Conservation (phyloP, 2,888 invertebrate genomes). For the Xestia xanthographa region DNA sequence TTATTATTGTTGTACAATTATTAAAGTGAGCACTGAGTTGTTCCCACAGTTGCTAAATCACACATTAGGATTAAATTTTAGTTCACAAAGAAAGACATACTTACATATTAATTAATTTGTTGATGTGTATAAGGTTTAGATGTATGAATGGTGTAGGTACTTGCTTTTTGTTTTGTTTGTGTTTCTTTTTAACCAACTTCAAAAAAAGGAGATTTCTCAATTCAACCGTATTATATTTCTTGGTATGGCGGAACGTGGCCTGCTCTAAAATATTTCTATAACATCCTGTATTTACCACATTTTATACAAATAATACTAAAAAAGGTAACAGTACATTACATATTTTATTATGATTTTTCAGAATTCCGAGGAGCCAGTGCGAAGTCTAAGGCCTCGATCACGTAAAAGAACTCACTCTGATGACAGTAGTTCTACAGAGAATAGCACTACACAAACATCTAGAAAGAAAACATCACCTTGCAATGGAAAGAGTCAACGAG, state of each 20-base stretch:
- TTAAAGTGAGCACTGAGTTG: background rate
- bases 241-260: background rate
- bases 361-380: constrained; percentile 88
- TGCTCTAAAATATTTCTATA: background rate
- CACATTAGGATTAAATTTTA: background rate
- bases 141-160: background rate
- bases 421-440: constrained; percentile 90
- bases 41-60: background rate
- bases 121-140: too few relatives aligned
- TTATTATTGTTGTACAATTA: constrained; percentile 1
- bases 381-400: constrained; percentile 91
- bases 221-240: too few relatives aligned
- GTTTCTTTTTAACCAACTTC: too few relatives aligned
- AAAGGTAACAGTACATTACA: background rate
- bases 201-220: too few relatives aligned
- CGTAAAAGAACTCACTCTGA: constrained; percentile 91
- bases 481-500: constrained; percentile 89
- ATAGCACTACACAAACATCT: constrained; percentile 74
- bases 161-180: too few relatives aligned
- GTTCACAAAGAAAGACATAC: background rate
- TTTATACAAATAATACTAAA: background rate
- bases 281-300: background rate
- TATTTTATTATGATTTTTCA: constrained; percentile 59
- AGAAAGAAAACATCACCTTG: constrained; percentile 79
- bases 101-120: background rate